A percentile compares a stretch with the other conserved stretches of the same genome.
Conservation (phyloP, 2,113 vertebrate genomes). For the Percina caprodes region DNA sequence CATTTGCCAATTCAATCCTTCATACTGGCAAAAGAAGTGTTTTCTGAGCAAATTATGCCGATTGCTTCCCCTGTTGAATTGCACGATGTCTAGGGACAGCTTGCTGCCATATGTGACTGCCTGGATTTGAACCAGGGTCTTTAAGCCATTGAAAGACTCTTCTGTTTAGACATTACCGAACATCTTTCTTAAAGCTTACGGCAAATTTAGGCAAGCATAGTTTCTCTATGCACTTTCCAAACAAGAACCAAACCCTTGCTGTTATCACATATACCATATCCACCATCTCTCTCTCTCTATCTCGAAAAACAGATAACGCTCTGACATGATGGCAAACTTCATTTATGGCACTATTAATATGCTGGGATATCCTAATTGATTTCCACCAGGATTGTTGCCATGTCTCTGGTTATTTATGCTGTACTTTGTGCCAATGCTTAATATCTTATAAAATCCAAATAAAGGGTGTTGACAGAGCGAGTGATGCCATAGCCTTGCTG, state of each 20-base stretch:
- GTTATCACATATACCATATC: slow-evolving; percentile 5
- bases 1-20: slow-evolving; percentile 75
- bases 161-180: slow-evolving; percentile 27
- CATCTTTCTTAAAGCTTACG: slow-evolving; percentile 31
- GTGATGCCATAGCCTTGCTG: neutral
- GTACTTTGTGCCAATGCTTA: slow-evolving; percentile 20
- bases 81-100: slow-evolving; percentile 58
- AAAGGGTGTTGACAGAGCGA: slow-evolving; percentile 4
- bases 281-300: slow-evolving; percentile 6
- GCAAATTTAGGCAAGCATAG: neutral
- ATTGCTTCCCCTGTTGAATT: slow-evolving; percentile 53
- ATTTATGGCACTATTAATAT: slow-evolving; percentile 43
- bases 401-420: slow-evolving; percentile 49
- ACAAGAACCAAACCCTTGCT: slow-evolving; percentile 5
- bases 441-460: slow-evolving; percentile 28
- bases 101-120: slow-evolving; percentile 66
- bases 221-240: neutral
- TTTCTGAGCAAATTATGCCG: slow-evolving; percentile 64
- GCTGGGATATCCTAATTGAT: slow-evolving; percentile 17
- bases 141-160: slow-evolving; percentile 40
- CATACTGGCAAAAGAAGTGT: slow-evolving; percentile 59
- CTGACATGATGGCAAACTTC: slow-evolving; percentile 38
- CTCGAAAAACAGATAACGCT: slow-evolving; percentile 31
- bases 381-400: slow-evolving; percentile 19
- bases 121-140: slow-evolving; percentile 59